phyloP scores from a whole-genome alignment of 2,888 invertebrate species.

The Graphium colonna region DNA sequence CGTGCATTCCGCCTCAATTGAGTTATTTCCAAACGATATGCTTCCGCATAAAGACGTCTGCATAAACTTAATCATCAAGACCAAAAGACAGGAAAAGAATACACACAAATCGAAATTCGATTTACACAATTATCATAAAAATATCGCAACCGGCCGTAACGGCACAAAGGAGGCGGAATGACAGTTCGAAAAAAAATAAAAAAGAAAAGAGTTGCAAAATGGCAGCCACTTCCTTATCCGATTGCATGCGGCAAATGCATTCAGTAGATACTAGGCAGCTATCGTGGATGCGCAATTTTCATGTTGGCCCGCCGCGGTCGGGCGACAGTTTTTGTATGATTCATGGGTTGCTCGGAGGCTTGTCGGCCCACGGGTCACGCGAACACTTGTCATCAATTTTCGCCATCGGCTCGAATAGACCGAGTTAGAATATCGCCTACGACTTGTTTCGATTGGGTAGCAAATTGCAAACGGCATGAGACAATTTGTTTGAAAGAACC shows the following conservation, averaged over 20 bases:
- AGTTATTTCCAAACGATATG: neutral
- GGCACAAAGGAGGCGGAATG: constrained; percentile 30
- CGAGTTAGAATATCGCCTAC: neutral
- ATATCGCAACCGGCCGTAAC: constrained; percentile 8
- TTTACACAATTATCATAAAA: constrained; percentile 15
- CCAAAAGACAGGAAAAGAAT: neutral
- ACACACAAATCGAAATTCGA: constrained; percentile 10
- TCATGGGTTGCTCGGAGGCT: constrained; percentile 46
- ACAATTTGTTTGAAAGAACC: constrained; percentile 5
- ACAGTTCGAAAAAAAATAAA: constrained; percentile 19
- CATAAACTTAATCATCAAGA: neutral
- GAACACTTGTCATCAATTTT: constrained; percentile 63
- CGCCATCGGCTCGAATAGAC: constrained; percentile 33
- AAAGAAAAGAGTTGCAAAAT: constrained; percentile 37
- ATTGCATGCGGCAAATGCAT: constrained; percentile 71
- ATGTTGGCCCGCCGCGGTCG: constrained; percentile 63
- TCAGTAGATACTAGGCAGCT: constrained; percentile 39
- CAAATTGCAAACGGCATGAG: neutral
- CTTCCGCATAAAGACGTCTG: neutral
- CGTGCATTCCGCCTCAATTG: neutral
- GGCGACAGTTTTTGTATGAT: constrained; percentile 60
- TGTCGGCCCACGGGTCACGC: constrained; percentile 44
- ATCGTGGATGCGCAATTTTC: constrained; percentile 64
- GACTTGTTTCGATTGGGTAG: constrained; percentile 13
- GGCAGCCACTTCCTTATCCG: constrained; percentile 43